Base-by-base conservation (phyloP, 2,888 invertebrate species). In the Seira musarum region DNA sequence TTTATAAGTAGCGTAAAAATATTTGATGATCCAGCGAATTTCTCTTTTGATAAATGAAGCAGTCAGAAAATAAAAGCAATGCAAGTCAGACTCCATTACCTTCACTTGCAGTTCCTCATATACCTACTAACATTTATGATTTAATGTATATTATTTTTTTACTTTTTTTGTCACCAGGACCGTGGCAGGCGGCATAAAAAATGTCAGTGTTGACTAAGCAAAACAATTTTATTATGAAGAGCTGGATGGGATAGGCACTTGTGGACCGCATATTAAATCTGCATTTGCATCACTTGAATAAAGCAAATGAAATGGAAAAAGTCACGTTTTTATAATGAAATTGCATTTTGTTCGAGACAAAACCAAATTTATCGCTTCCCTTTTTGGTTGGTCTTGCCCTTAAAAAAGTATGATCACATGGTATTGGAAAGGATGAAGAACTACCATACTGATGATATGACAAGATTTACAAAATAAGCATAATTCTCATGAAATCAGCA, bases 241-340 rank as follows among this genome's bases (percentile, higher is more conserved):
- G 8, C 3, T 30, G 30, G 30, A 30, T 30, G 2, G 30, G 30
- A 30, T 30, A 30, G 2, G 2, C 30, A 30, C 30, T 30, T 30
- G 30, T 53, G 53, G 53, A 17, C 46, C 57, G 15, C 35, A 24
- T 22, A 71, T 71, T 71, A 63, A 71, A 63, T 40, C 46, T 60
- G 25, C 24, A 63, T 71, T 71, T 71, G 53, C 53, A 53, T 53
- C 53, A 30, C 53, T 53, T 53, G 17, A 53, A 53, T 53, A 53
- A 53, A 53, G 17, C 17, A 17, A 53, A 53, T 53, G 53, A 53
- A n/a, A 53, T 53, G 17, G 53, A 53, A 30, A 24, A 22, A 68
- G 68, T 68, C 68, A 68, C 57, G 68, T 53, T 53, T 53, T 53
- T 53, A 13, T 53, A 13, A 53, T 30, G 30, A 30, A 53, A 53